Evolutionary conservation across 2,888 invertebrate species (phyloP), one percentile per base, ranked within the genome.

Genomic region (Lycophotia porphyrea): DNA sequence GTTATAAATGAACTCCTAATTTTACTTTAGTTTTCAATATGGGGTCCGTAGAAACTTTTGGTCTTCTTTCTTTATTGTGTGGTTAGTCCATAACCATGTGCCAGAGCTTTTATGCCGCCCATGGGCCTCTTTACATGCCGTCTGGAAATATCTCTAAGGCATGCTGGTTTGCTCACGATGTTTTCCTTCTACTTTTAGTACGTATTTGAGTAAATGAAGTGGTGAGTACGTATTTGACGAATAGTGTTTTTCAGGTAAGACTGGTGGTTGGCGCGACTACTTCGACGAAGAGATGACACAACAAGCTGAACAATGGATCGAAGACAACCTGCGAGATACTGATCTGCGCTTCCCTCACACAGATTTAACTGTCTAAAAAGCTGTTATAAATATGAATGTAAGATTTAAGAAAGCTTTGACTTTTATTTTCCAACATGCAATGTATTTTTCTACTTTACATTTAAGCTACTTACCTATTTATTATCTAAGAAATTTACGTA

Each of bases 251-350:
- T 34, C 72, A 82, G 76, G 79, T 34, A 82, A 82, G 21, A 24
- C 63, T 21, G 80, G 77, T 9, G 81, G 71, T 13, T 82, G 82
- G 82, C 71, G 68, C 39, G 73, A 71, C 11, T 75, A 81, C 49
- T 81, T 98, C 88, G 97, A 97, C 36, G 95, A 96, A 15, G 97
- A 97, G 86, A 95, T 98, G 85, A 96, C 96, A 71, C 90, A 93
- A 64, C 93, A 96, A 82, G 97, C 98, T 36, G 97, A 98, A 80
- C 89, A 94, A 52, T 98, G 98, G 98, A 97, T 97, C 52, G 91
- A 93, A 15, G 93, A 97, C 60, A 97, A 98, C 93, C 91, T 97
- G 52, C 90, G 94, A 67, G 93, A 93, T 42, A 96, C 81, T 2
- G 84, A 84, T 42, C 69, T 97, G 31, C 90, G 90, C 64, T 97